Percentiles rank a stretch among this genome's conserved stretches.
Evolutionary conservation across 1,140 invertebrate species (phyloP).

Genomic region (Hylyphantes graminicola): DNA sequence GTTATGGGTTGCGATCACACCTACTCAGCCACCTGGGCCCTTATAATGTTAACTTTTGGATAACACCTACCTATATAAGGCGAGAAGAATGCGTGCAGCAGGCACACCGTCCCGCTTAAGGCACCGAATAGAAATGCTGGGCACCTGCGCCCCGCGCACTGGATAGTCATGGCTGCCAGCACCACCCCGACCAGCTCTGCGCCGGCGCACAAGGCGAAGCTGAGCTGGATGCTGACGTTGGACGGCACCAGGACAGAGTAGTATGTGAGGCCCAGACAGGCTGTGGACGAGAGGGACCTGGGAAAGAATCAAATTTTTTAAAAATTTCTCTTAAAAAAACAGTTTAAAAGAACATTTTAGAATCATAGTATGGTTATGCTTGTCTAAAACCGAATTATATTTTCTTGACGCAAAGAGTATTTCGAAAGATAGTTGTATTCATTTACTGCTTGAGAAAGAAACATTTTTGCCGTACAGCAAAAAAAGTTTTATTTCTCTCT

Average conservation of each 20-base stretch:
- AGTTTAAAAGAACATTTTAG: no score
- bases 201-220: constrained; percentile 85
- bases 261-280: constrained; percentile 87
- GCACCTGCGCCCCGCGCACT: constrained; percentile 30
- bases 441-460: no score
- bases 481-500: no score
- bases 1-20: no score
- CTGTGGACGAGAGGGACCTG: constrained; percentile 80
- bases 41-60: no score
- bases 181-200: constrained; percentile 76
- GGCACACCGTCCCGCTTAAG: constrained; percentile 51
- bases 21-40: no score
- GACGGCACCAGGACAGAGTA: constrained; percentile 85
- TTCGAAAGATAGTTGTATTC: no score
- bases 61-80: constrained; percentile 34
- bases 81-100: constrained; percentile 30
- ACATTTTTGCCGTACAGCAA: no score
- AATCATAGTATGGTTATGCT: no score
- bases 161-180: constrained; percentile 10
- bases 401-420: no score
- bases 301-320: constrained; percentile 36
- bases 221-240: constrained; percentile 80
- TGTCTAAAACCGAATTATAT: no score
- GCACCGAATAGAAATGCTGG: constrained; percentile 38
- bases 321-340: no score